Conservation (phyloP, 2,888 invertebrate genomes). For the Arge pagana region DNA sequence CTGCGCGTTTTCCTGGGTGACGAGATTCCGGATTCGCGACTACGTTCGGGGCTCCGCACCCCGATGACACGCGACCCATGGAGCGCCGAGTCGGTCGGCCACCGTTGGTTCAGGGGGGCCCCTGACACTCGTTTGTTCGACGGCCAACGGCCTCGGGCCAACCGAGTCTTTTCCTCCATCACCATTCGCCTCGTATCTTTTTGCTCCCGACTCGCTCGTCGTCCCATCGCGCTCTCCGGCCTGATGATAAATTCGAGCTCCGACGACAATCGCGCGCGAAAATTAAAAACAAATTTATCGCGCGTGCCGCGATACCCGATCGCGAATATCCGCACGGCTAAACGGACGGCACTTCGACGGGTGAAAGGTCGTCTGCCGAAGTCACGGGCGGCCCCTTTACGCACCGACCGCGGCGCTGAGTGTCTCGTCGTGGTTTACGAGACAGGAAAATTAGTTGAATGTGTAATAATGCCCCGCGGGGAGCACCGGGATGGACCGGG, state of each 20-base stretch:
- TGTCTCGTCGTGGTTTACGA: slow-evolving; percentile 48
- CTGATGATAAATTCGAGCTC: too few relatives aligned
- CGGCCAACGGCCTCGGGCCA: slow-evolving; percentile 15
- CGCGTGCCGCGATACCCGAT: too few relatives aligned
- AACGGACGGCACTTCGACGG: slow-evolving; percentile 20
- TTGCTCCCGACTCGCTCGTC: not conserved
- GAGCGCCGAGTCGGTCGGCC: slow-evolving; percentile 16
- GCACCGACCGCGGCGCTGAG: slow-evolving; percentile 29
- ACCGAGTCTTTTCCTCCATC: slow-evolving; percentile 6
- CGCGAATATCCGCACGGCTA: too few relatives aligned
- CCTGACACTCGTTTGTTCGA: slow-evolving; percentile 21
- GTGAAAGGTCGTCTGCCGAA: slow-evolving; percentile 33
- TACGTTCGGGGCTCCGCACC: slow-evolving; percentile 19
- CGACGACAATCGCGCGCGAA: too few relatives aligned
- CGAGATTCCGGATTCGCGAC: too few relatives aligned
- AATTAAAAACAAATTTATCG: too few relatives aligned
- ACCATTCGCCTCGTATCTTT: not conserved
- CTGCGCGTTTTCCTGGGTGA: too few relatives aligned
- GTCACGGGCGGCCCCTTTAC: slow-evolving; percentile 33
- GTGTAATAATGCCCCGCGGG: slow-evolving; percentile 46
- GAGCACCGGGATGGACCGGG: slow-evolving; percentile 16
- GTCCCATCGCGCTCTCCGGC: not conserved
- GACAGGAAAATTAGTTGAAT: slow-evolving; percentile 54
- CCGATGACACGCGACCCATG: slow-evolving; percentile 14
- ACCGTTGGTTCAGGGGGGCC: slow-evolving; percentile 14